Evolutionary conservation across 1,140 invertebrate genomes (phyloP).

Genomic region (Argopecten irradians): DNA sequence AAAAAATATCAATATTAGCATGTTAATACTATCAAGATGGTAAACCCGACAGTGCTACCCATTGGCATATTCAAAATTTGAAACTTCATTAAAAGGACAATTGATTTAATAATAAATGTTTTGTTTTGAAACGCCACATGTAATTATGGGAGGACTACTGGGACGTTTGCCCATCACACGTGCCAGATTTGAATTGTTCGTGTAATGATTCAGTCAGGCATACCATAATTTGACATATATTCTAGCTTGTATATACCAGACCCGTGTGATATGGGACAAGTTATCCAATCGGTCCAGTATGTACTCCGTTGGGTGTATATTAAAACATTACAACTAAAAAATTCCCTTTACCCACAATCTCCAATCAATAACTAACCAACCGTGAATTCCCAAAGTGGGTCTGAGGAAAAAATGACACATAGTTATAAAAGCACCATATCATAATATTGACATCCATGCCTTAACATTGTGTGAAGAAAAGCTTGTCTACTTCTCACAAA

Average conservation of each 20-base stretch:
- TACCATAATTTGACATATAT: neutral
- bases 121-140: neutral
- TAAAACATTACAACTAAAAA: neutral
- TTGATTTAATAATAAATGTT: neutral
- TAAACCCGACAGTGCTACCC: neutral
- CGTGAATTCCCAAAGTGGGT: neutral
- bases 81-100: neutral
- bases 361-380: neutral
- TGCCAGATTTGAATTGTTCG: neutral
- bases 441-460: neutral
- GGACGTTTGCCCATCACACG: neutral
- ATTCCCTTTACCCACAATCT: neutral
- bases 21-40: neutral
- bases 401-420: neutral
- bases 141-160: neutral
- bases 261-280: neutral
- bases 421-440: neutral
- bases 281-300: neutral
- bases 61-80: neutral
- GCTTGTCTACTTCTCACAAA: neutral
- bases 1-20: neutral
- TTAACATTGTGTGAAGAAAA: neutral
- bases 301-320: neutral
- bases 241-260: neutral
- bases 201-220: neutral